Percentiles rank a stretch among this genome's conserved stretches.
These are phyloP conservation scores for Cuniculus paca DNA, from an alignment of 2,797 vertebrate species.

Conservation along the genomic window DNA sequence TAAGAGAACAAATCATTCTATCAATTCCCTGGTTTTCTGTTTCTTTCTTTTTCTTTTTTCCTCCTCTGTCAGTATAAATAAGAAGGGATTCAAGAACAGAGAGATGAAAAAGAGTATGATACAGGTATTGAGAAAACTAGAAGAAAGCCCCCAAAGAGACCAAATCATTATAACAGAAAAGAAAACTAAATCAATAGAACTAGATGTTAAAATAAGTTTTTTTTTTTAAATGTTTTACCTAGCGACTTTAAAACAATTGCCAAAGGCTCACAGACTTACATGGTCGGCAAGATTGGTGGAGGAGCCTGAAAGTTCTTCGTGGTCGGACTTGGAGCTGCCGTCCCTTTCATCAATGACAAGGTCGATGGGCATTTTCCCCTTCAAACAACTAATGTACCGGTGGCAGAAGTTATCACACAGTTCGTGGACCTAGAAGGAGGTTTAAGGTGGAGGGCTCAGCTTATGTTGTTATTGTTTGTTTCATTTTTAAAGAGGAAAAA, in stretches of 20 bases:
- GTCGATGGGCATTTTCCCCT: conserved; percentile 99
- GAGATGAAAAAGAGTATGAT: conserved; percentile 49
- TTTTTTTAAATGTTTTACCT: conserved; percentile 3
- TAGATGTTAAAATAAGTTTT: conserved; percentile 52
- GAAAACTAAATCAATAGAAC: conserved; percentile 61
- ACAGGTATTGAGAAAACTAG: conserved; percentile 64
- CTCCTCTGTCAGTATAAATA: conserved; percentile 43
- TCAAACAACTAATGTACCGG: conserved; percentile 99
- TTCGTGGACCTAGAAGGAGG: conserved; percentile 95
- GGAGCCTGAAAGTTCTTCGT: conserved; percentile 99
- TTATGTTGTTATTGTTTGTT: conserved; percentile 59
- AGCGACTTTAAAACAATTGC: conserved; percentile 22
- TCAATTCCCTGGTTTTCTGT: conserved; percentile 8
- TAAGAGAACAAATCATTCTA: conserved; percentile 77
- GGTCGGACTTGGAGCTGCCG: conserved; percentile 99
- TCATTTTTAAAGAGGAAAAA: conserved; percentile 82
- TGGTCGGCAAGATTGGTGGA: conserved; percentile 99
- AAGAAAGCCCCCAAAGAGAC: background rate
- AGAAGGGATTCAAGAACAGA: background rate
- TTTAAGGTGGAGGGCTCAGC: conserved; percentile 63
- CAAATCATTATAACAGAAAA: background rate
- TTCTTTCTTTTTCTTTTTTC: background rate
- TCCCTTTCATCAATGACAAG: conserved; percentile 99
- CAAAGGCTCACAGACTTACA: conserved; percentile 92
- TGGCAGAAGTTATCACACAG: conserved; percentile 99